Evolutionary conservation across 2,888 invertebrate species (phyloP), one percentile per base, ranked within the genome.

Genomic region (Synanthedon formicaeformis): DNA sequence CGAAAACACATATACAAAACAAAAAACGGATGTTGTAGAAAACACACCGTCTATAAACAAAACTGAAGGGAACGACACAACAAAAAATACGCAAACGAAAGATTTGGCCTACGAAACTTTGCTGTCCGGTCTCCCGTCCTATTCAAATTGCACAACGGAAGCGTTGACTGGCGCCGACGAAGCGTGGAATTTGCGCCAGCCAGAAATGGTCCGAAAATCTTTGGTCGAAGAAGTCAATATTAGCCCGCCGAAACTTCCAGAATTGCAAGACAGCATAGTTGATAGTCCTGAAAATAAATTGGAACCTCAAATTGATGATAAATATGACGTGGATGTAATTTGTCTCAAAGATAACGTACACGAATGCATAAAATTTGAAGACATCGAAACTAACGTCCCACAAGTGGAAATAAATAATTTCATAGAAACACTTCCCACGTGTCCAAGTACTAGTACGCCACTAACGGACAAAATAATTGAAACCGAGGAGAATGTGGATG

Each of bases 1-100:
- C 51, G 79, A 76, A 52, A 78, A 83, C 51, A 86, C 86, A 12
- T 86, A 83, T 56, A 86, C 85, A 55, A 86, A 85, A 71, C 66
- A 66, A 16, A 81, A 76, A 59, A 73, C 75, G 13, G 82, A 82
- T 18, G 65, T 61, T 14, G 65, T 69, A 13, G 68, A 62, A 4
- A 67, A 69, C 0, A 75, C 78, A 40, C 73, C 77, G 12, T 76
- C 79, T 10, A 65, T 63, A 11, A 77, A 77, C 1, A 79, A 76
- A 58, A 75, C 81, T 0, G 81, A 83, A 40, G 54, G 71, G 3
- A 78, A 78, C 55, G 83, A 83, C 56, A 80, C 81, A 0, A 70
- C 76, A 3, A 81, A 75, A 55, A 78, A 80, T 58, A 72, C 78
- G 2, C 75, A 72, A 56, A 84, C 83, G 13, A 81, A 78, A 61